Evolutionary conservation across 2,797 vertebrate species (phyloP).

Genomic region (Cynodonichthys magdalenae): DNA sequence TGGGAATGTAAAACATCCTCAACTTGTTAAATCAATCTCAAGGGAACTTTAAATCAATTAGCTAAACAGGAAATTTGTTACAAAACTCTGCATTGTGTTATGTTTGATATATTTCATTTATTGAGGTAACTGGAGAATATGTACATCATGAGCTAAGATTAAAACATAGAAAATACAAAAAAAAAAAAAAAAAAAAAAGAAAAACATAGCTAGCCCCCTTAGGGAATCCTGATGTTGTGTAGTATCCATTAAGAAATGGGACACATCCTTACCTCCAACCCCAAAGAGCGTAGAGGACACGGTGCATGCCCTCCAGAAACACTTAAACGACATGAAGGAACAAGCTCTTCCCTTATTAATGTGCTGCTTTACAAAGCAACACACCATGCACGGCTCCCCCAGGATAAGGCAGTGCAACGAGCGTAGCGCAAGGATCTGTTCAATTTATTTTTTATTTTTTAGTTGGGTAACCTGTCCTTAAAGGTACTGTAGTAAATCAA

Average conservation of each 20-base stretch:
- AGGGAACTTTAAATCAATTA: background rate
- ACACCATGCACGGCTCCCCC: slow-evolving; percentile 48
- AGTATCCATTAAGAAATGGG: slow-evolving; percentile 65
- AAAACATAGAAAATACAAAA: background rate
- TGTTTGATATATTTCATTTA: slow-evolving; percentile 1
- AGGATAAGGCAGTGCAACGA: slow-evolving; percentile 59
- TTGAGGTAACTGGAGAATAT: background rate
- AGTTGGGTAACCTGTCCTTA: slow-evolving; percentile 67
- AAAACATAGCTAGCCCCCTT: slow-evolving; percentile 8
- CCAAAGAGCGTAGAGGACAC: slow-evolving; percentile 57
- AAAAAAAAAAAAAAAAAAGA: background rate
- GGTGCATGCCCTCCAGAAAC: slow-evolving; percentile 71
- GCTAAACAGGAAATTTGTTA: background rate
- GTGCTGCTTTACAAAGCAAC: slow-evolving; percentile 71
- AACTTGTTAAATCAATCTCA: background rate
- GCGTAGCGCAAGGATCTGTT: slow-evolving; percentile 55
- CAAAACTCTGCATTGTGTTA: background rate
- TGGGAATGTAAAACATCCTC: background rate
- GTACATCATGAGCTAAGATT: slow-evolving; percentile 1
- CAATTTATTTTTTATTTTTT: slow-evolving; percentile 50
- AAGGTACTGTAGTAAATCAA: slow-evolving; percentile 64
- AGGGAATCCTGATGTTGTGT: slow-evolving; percentile 50
- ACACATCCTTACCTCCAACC: slow-evolving; percentile 48
- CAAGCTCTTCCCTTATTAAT: slow-evolving; percentile 76
- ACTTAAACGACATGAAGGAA: slow-evolving; percentile 69